Evolutionary conservation across 2,888 invertebrate genomes (phyloP), one percentile per base, ranked within the genome.

Genomic region (Perizoma flavofasciatum): DNA sequence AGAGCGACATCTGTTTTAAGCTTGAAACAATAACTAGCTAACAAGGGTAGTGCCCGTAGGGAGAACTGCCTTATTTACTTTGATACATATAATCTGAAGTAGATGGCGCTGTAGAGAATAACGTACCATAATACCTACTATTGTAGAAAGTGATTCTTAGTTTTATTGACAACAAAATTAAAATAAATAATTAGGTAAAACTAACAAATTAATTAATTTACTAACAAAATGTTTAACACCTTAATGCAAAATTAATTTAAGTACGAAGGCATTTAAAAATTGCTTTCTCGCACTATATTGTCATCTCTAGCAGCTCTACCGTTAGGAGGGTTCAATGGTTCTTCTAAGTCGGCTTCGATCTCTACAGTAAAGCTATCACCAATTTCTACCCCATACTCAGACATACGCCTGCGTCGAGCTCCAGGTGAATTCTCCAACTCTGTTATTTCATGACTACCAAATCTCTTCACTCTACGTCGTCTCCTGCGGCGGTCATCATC

Each of bases 381-480:
- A 39, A 67, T 74, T 9, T 75, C 81, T 49, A 67, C 66, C 4
- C 72, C 81, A 61, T 85, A 83, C 60, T 85, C 88, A n/a, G 90
- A 89, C 78, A 89, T 78, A 5, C 85, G 81, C 43, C 91, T 79
- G 5, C 91, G 81, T n/a, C 89, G 79, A 40, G 82, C 86, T 10
- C 92, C 89, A 0, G 92, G 92, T 0, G 92, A 92, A 48, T 85
- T 79, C 6, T 92, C 92, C 53, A 92, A 71, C 57, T 92, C 90
- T 7, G 88, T 78, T 58, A 92, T 89, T 69, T 92, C 92, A 71
- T 92, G 89, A 66, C 92, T 92, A 10, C 92, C 92, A 57, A 81
- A 92, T 66, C 81, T 85, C 39, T 75, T 77, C 1, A 77, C 71
- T 56, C 83, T 72, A 56, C 81, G 78, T 0, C 85, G 79, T 8